Evolutionary conservation across 2,113 vertebrate species (phyloP), one percentile per base, ranked within the genome.

Genomic region (western clawed frog (Xenopus tropicalis)): DNA sequence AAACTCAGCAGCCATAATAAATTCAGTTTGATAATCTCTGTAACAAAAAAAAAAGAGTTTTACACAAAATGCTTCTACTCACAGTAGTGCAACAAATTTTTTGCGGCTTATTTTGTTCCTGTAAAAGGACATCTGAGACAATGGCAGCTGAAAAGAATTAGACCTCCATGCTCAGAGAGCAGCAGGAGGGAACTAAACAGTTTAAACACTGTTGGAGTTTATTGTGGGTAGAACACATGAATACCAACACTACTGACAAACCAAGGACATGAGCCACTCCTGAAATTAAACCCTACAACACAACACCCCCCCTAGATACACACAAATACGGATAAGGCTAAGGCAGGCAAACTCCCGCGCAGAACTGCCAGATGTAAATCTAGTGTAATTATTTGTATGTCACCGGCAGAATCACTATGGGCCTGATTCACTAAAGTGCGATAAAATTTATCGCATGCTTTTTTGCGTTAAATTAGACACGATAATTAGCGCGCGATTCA

Each of bases 71-170:
- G 48, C 51, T 63, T 63, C 73, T 48, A 58, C 65, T 63, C 73
- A 69, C 73, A 63, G 73, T 76, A 76, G 73, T 76, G 37, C 73
- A 63, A 37, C 57, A 52, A 61, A 62, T 69, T 68, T 74, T 67
- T 74, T 51, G 72, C 14, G 44, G 66, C 73, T 69, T 76, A 76
- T 69, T 69, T 76, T 69, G 61, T 76, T 61, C 73, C 73, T 69
- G 73, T 69, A 69, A 76, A 69, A 62, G 66, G 73, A 76, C 73
- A 76, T 76, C 59, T 76, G 73, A 76, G 73, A 76, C 73, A 76
- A 76, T 76, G 48, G 73, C 73, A 76, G 73, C 73, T 76, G 73
- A 69, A 76, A 63, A 52, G 73, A 61, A 76, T 76, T 69, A 76
- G 73, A 76, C 73, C 73, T 76, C 73, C 73, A 63, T 76, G 73